Conservation (phyloP, 2,113 vertebrate genomes). For the Lota lota region DNA sequence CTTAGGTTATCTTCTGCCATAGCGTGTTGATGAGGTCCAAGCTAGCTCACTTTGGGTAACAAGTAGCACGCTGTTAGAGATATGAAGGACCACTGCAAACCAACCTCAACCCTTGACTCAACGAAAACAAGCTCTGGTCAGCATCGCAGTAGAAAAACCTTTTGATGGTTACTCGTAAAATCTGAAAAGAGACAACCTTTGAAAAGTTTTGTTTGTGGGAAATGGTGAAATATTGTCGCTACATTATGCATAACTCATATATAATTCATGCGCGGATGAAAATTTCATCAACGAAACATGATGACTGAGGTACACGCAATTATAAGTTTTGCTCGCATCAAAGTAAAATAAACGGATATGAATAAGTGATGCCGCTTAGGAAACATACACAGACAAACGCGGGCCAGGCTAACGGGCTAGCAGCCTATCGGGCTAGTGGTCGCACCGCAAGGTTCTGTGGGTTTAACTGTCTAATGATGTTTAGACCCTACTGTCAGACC, state of each 20-base stretch:
- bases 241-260: constrained; percentile 66
- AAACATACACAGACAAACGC: constrained; percentile 45
- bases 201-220: constrained; percentile 54
- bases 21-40: no score
- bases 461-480: not conserved
- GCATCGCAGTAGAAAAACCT: no score
- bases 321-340: constrained; percentile 74
- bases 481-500: no score
- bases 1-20: no score
- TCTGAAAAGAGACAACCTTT: constrained; percentile 32
- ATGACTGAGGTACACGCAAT: constrained; percentile 72
- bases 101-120: no score
- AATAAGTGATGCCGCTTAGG: constrained; percentile 69
- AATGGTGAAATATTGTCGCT: constrained; percentile 54
- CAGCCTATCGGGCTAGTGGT: constrained; percentile 10
- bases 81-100: no score
- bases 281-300: constrained; percentile 77
- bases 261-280: constrained; percentile 74
- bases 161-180: not conserved
- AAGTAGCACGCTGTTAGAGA: no score
- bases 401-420: no score
- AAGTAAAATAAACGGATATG: constrained; percentile 73
- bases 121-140: no score
- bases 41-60: no score
- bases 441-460: constrained; percentile 44